phyloP scores from a whole-genome alignment of 2,113 vertebrate species.

The Neomonachus schauinslandi region DNA sequence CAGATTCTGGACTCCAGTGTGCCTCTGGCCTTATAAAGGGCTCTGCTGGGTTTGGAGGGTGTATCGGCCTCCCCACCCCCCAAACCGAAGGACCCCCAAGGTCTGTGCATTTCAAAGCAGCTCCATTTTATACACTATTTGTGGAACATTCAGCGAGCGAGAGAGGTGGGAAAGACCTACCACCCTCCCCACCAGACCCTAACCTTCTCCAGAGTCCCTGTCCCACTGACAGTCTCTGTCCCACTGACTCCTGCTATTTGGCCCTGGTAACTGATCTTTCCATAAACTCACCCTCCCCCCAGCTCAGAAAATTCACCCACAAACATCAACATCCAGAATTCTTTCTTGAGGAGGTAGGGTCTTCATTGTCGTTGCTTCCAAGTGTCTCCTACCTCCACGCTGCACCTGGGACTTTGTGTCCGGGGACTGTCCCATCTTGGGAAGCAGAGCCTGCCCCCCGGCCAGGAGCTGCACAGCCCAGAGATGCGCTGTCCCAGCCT shows the following conservation, averaged over 20 bases:
- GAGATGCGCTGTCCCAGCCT: background rate
- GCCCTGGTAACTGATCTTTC: background rate
- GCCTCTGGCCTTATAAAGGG: background rate
- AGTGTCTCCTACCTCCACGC: background rate
- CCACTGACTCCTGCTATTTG: background rate
- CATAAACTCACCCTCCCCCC: background rate
- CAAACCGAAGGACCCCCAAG: background rate
- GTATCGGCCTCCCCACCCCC: background rate
- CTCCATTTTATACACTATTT: too few relatives aligned
- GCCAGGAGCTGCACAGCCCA: background rate
- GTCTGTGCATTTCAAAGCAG: background rate
- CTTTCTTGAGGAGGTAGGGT: background rate
- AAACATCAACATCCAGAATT: background rate
- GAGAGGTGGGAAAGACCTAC: background rate
- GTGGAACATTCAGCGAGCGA: background rate
- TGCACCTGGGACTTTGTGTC: background rate
- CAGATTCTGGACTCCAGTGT: background rate
- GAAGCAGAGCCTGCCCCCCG: background rate
- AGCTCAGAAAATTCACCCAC: background rate
- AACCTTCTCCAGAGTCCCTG: background rate
- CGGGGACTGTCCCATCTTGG: background rate
- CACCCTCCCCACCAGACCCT: too few relatives aligned
- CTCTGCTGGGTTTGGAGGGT: background rate
- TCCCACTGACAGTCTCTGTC: background rate
- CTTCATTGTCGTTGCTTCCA: background rate